These are phyloP conservation scores for Centrocercus urophasianus DNA, from an alignment of 2,113 vertebrate genomes.

Conservation along the genomic window DNA sequence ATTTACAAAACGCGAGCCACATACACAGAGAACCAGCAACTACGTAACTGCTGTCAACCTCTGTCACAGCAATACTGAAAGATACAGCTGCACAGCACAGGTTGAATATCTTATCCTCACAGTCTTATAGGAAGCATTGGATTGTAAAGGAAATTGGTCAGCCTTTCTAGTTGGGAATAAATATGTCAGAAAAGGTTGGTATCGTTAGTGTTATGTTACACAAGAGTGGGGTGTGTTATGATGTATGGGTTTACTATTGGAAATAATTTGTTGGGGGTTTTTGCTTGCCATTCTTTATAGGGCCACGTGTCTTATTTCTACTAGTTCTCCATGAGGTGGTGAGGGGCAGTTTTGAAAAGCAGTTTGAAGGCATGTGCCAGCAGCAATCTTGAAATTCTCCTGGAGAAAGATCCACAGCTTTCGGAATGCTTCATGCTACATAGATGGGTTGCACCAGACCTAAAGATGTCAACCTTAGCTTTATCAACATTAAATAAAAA, in stretches of 20 bases:
- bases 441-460: not conserved
- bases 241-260: not conserved
- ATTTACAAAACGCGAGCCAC: not conserved
- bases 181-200: not conserved
- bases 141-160: not conserved
- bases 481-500: not conserved
- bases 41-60: not conserved
- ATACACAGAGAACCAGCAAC: not conserved
- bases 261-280: not conserved
- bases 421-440: not conserved
- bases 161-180: not conserved
- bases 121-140: not conserved
- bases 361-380: not conserved
- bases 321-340: not conserved
- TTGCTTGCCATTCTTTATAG: not conserved
- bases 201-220: not conserved
- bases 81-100: not conserved
- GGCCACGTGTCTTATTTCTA: not conserved
- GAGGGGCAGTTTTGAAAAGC: not conserved
- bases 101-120: not conserved
- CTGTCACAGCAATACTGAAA: not conserved
- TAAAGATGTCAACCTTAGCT: conserved; percentile 11
- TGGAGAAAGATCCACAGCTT: not conserved
- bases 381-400: not conserved
- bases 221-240: not conserved